Conservation (phyloP, 2,888 invertebrate genomes). For the Synanthedon myopaeformis region DNA sequence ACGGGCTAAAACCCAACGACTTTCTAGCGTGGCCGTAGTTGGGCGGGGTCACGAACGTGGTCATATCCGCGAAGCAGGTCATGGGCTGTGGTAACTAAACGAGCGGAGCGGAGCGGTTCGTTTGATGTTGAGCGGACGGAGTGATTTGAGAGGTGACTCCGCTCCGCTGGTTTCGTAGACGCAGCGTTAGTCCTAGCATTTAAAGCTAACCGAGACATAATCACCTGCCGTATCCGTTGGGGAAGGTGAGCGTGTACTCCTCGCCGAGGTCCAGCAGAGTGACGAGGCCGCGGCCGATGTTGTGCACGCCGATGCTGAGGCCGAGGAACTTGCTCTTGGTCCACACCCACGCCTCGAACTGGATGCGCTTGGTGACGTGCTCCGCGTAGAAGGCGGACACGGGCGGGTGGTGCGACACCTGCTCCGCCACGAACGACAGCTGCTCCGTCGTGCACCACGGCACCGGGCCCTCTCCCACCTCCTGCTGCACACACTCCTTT, state of each 20-base stretch:
- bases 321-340: slow-evolving; percentile 99
- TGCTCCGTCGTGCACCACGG: slow-evolving; percentile 92
- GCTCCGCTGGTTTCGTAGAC: too few species aligned
- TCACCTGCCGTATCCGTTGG: slow-evolving; percentile 95
- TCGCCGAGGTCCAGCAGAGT: slow-evolving; percentile 90
- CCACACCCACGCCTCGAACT: slow-evolving; percentile 96
- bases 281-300: slow-evolving; percentile 95
- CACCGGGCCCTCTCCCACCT: slow-evolving; percentile 85
- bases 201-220: slow-evolving; percentile 1
- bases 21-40: too few species aligned
- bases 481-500: slow-evolving; percentile 21
- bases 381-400: slow-evolving; percentile 99
- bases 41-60: too few species aligned
- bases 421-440: slow-evolving; percentile 95
- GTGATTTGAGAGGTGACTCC: too few species aligned
- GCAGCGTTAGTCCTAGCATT: too few species aligned
- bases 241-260: slow-evolving; percentile 96
- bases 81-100: too few species aligned
- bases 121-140: too few species aligned
- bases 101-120: too few species aligned
- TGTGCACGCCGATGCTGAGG: slow-evolving; percentile 96
- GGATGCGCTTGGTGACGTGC: slow-evolving; percentile 92
- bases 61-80: too few species aligned
- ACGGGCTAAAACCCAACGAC: too few species aligned
- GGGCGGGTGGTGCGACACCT: slow-evolving; percentile 99